phyloP scores from a whole-genome alignment of 2,888 invertebrate genomes.

The Parelbella ahira region DNA sequence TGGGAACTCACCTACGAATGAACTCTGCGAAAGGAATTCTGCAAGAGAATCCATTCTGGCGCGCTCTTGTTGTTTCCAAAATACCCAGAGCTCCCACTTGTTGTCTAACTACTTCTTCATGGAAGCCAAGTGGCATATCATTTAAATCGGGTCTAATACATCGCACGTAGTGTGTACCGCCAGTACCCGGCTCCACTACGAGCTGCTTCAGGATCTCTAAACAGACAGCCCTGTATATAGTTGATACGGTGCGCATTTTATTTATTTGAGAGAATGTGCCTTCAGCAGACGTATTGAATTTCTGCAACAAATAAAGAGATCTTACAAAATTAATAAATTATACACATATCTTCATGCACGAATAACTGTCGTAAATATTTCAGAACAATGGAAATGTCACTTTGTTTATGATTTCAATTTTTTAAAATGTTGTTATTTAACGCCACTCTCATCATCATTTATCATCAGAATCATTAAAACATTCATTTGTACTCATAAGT shows the following conservation, averaged over 20 bases:
- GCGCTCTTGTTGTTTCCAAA: slow-evolving; percentile 91
- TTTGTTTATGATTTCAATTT: no score
- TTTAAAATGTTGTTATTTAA: no score
- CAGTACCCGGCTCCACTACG: slow-evolving; percentile 83
- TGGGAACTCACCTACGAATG: slow-evolving; percentile 85
- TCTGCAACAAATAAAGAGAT: no score
- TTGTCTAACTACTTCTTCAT: slow-evolving; percentile 88
- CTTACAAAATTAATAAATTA: no score
- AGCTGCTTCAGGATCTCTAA: slow-evolving; percentile 92
- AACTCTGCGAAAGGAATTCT: slow-evolving; percentile 94
- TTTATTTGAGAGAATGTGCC: slow-evolving; percentile 92
- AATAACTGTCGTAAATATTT: no score
- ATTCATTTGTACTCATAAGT: no score
- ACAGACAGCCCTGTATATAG: slow-evolving; percentile 91
- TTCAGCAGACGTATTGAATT: slow-evolving; percentile 85
- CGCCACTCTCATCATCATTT: no score
- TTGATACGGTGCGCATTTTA: slow-evolving; percentile 91
- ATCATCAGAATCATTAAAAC: no score
- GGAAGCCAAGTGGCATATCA: slow-evolving; percentile 83
- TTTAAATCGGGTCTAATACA: slow-evolving; percentile 92
- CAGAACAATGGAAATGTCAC: no score
- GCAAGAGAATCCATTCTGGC: slow-evolving; percentile 91
- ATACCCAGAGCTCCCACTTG: slow-evolving; percentile 91
- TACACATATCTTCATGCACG: no score
- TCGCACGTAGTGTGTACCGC: slow-evolving; percentile 91